phyloP scores from a whole-genome alignment of 30 jellyfish, hydroid and myxozoan species.

The Nemopilema nomurai region DNA sequence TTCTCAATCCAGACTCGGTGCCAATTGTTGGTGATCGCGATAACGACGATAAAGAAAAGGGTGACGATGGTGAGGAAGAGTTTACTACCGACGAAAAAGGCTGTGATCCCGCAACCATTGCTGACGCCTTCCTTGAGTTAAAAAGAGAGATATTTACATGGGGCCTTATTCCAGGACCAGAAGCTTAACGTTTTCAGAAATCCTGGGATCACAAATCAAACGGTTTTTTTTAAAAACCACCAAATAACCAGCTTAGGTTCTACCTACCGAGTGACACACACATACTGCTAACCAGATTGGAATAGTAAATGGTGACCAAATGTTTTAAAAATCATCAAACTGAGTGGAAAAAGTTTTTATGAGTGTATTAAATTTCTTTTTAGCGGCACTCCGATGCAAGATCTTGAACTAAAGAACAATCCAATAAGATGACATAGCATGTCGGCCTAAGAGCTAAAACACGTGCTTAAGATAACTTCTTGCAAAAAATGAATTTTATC shows the following conservation, averaged over 20 bases:
- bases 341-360: background rate
- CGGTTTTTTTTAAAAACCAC: background rate
- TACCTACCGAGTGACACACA: background rate
- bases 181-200: background rate
- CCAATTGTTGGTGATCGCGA: background rate
- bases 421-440: background rate
- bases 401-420: background rate
- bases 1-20: conserved; percentile 21
- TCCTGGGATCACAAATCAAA: background rate
- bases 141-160: conserved; percentile 7
- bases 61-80: conserved; percentile 19
- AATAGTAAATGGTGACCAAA: background rate
- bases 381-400: background rate
- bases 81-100: background rate
- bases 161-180: conserved; percentile 14
- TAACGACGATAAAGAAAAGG: conserved; percentile 6
- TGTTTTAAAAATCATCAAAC: background rate
- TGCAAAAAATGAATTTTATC: background rate
- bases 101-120: background rate
- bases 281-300: background rate
- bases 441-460: background rate
- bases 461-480: background rate
- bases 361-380: background rate
- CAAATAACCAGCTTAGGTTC: background rate
- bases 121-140: background rate